Evolutionary conservation across 2,888 invertebrate species (phyloP), one percentile per base, ranked within the genome.

Genomic region (Marasmarcha lunaedactyla): DNA sequence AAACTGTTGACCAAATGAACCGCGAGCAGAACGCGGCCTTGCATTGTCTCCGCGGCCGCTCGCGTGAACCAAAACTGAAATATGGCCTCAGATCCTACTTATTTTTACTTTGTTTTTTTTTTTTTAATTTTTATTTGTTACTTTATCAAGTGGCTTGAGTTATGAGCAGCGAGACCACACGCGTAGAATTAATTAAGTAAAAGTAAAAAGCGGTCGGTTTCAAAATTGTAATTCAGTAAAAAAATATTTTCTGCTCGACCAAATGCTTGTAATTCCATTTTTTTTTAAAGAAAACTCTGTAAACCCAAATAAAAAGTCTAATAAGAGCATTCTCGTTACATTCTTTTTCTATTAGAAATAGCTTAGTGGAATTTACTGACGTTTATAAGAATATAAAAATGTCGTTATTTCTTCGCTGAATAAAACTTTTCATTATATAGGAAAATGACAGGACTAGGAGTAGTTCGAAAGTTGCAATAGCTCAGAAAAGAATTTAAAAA

Each of bases 111-210:
- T 65, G 60, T 70, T 5, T 34, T 34, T 34, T 13, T 14, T 34
- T 34, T 30, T 25, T 9, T 25, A 5, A 9, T 78, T 78, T 74
- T 76, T 70, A 68, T 63, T 70, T 68, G 73, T 81, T 78, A 74
- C 77, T 83, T 83, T 83, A 81, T 83, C 77, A 78, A 79, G 71
- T 76, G 71, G 65, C 73, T 73, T 81, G 81, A 81, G 63, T 81
- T 83, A 81, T 79, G 77, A 76, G 69, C 64, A 64, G 59, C 54
- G 64, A 62, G 83, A 79, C 83, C 81, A 81, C 81, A 83, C 81
- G 73, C 72, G 68, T 67, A 54, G 71, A 52, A 65, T 67, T 79
- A 76, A 78, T 79, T 77, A 76, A 63, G 62, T 61, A 60, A 66
- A 65, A 63, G 64, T 61, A 59, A 54, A 54, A 55, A 57, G 54